These are phyloP conservation scores for Drusus annulatus DNA, from an alignment of 1,140 invertebrate species.

Conservation along the genomic window DNA sequence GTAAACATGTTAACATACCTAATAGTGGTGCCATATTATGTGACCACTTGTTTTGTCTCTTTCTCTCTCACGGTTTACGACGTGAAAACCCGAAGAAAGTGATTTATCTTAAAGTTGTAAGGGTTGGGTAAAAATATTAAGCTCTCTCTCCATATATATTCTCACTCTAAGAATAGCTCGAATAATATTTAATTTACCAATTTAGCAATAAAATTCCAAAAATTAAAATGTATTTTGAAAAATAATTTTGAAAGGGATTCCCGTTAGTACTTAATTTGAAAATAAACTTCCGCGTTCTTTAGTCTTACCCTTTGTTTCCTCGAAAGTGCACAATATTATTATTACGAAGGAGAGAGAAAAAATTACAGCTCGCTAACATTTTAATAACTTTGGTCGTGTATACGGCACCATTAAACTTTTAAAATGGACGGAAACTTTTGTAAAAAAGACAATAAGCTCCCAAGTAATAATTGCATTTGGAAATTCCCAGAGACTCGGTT, in stretches of 20 bases:
- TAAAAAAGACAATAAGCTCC: constrained; percentile 43
- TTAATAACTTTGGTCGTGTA: constrained; percentile 48
- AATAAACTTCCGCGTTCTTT: constrained; percentile 20
- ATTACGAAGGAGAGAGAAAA: background rate
- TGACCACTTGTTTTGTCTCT: too few species aligned
- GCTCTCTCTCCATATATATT: too few species aligned
- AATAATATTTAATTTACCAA: too few species aligned
- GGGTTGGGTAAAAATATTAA: too few species aligned
- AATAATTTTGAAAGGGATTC: background rate
- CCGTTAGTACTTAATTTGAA: constrained; percentile 3
- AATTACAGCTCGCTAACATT: constrained; percentile 44
- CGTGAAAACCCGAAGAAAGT: too few species aligned
- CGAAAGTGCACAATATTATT: constrained; percentile 23
- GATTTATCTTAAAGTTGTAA: too few species aligned
- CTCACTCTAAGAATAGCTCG: too few species aligned
- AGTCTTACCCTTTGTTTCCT: constrained; percentile 3
- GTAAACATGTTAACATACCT: too few species aligned
- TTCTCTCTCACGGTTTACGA: too few species aligned
- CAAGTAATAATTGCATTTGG: constrained; percentile 51
- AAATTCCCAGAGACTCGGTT: constrained; percentile 20
- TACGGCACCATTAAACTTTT: constrained; percentile 45
- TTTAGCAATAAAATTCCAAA: background rate
- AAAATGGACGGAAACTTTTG: constrained; percentile 43
- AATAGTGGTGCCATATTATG: too few species aligned
- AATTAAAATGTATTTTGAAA: background rate